Evolutionary conservation across 2,888 invertebrate species (phyloP).

Genomic region (Drosophila fulvimacula): DNA sequence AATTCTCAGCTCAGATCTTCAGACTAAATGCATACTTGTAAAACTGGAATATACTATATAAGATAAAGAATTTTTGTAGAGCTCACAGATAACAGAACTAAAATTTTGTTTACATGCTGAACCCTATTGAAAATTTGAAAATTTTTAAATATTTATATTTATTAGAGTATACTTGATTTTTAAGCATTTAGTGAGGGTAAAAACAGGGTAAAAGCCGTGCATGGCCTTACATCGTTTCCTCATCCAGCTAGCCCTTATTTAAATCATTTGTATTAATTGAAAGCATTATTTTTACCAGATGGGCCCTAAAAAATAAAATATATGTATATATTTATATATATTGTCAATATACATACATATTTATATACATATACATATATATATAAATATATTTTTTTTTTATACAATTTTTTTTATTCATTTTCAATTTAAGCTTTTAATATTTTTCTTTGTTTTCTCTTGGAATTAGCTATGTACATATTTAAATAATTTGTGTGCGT

Average conservation of each 20-base stretch:
- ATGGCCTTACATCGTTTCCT: not conserved
- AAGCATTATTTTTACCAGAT: not conserved
- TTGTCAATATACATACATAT: too few species aligned
- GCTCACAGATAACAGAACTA: too few species aligned
- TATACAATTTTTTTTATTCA: constrained; percentile 26
- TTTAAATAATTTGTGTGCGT: constrained; percentile 15
- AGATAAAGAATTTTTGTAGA: too few species aligned
- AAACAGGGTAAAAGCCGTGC: too few species aligned
- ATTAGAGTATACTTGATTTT: too few species aligned
- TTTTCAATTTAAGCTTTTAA: constrained; percentile 20
- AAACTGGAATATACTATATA: too few species aligned
- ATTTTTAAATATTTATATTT: too few species aligned
- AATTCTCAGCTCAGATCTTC: too few species aligned
- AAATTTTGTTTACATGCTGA: too few species aligned
- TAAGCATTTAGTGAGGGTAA: too few species aligned
- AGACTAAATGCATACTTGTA: too few species aligned
- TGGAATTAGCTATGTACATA: constrained; percentile 30
- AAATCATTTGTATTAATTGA: not conserved
- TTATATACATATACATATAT: not conserved
- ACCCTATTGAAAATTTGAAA: too few species aligned
- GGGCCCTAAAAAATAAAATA: not conserved
- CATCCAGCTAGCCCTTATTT: not conserved
- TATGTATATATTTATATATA: not conserved
- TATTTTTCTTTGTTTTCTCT: constrained; percentile 22
- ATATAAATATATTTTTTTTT: constrained; percentile 16